Evolutionary conservation across 2,888 invertebrate species (phyloP), one percentile per base, ranked within the genome.

Genomic region (Lasioglossum vierecki): DNA sequence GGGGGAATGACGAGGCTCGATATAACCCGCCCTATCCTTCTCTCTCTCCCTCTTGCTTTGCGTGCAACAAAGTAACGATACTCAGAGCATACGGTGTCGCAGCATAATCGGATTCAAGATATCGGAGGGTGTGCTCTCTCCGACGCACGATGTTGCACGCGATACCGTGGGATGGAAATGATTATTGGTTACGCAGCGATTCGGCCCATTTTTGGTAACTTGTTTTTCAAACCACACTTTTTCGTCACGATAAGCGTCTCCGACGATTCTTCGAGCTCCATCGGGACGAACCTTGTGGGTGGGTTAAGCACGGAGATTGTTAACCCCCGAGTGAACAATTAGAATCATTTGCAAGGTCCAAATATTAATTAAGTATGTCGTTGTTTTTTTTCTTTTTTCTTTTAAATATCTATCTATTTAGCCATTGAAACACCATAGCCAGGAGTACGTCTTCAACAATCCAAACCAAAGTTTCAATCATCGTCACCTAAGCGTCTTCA

Each of bases 151-250:
- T 63, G 63, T 30, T 63, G 4, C 26, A 15, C 63, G 63, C 15
- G 66, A 66, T 35, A 35, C 35, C 66, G 66, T 35, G 66, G 66
- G 66, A 66, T 35, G 66, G 66, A 35, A 66, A 66, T 66, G 66
- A 66, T 66, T 66, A 35, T 66, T 18, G 66, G 66, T 66, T 35
- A 9, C 30, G 35, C 66, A 15, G 18, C 66, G 66, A 66, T 35
- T 66, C 35, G 35, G 35, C 30, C 66, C 66, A 66, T 66, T 66
- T 66, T 66, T 66, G 66, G 66, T 66, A 66, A 66, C 66, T 35
- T 35, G 66, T 35, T 35, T 66, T 18, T 18, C 66, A 4, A 35
- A 35, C 66, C 30, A 35, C 66, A 18, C 6, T 35, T 66, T 30
- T 66, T 66, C 18, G 15, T 4, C 18, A n/a, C 53, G 53, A 53